Base-by-base conservation (phyloP, 2,113 vertebrate species). In the Etheostoma spectabile region DNA sequence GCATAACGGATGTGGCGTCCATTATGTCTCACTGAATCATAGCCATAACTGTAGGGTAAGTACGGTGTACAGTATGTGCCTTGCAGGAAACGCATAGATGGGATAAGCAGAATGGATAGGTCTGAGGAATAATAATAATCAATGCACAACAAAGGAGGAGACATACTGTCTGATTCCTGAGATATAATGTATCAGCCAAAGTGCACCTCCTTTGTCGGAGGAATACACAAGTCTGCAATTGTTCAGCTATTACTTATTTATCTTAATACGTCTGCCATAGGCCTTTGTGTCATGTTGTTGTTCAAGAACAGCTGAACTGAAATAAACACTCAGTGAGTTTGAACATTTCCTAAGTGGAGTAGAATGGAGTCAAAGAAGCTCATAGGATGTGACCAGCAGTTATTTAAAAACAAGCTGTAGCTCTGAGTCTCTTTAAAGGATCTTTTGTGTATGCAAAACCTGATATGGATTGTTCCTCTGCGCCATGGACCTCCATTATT, bases 141-240 rank as follows among this genome's bases (percentile, higher is more conserved):
- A 83, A 87, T 84, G 33, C 83, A 72, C 78, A 86, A 48, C 77
- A 76, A 82, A 90, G 86, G 84, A 87, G 86, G 89, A 88, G 86
- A 81, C 86, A 45, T 24, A 22, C 64, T 89, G 86, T 91, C 83
- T 90, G 66, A 86, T 81, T 83, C 57, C 63, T 83, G 74, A 85
- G 77, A 83, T 83, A 30, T 71, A 87, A 79, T 70, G 82, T 80
- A 84, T 91, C 69, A 88, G 73, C 87, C 82, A 91, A 86, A 92
- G 90, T 92, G 91, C 86, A 88, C 77, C 81, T 88, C 86, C 83
- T 90, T 88, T 84, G 77, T 92, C 83, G 67, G 78, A 90, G 77
- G 66, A 88, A 84, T 77, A 83, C 57, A 82, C 81, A 88, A 69
- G 69, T 70, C 62, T 79, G 77, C 83, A 81, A 88, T 84, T 89